Evolutionary conservation across 2,113 vertebrate genomes (phyloP), one percentile per base, ranked within the genome.

Genomic region (Electrona antarctica): DNA sequence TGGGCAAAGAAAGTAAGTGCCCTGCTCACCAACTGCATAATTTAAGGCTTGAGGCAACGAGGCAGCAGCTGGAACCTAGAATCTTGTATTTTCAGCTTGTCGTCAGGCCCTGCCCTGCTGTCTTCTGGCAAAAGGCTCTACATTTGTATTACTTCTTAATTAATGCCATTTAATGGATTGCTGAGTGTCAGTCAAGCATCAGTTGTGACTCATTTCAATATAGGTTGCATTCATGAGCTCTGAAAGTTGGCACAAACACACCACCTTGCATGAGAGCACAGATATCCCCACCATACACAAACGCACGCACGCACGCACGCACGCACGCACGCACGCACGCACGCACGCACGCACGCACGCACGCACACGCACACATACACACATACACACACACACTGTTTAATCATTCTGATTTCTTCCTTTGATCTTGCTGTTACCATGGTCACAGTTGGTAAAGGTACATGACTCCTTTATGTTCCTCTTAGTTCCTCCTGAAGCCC

Each of bases 371-470:
- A 64, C 57, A 58, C 48, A 61, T 14, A 64, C 47, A 64, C 47
- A 64, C 62, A 50, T 9, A 64, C 14, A 64, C 70, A 69, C 64
- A 74, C 50, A 68, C 7, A 64, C 52, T 66, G 15, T 80, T 82
- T 86, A 85, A 86, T 86, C 86, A 80, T 80, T 76, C 74, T 73
- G 64, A 79, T 87, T 82, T 76, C 77, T 7, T 82, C 79, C 79
- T 86, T 84, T 88, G 85, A 87, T 85, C 80, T 86, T 86, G 73
- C 80, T 48, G 88, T 91, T 90, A 81, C 88, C 90, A 91, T 90
- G 88, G 88, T 65, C 88, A 90, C 90, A 81, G 79, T 85, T 89
- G 60, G 76, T 80, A 86, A 88, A 89, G 86, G 87, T 89, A 85
- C 78, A 84, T 82, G 80, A 78, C 83, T 89, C 21, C 62, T 60